Percentiles rank a stretch among this genome's conserved stretches.
These are phyloP conservation scores for Allobates femoralis DNA, from an alignment of 2,797 vertebrate genomes.

Conservation along the genomic window DNA sequence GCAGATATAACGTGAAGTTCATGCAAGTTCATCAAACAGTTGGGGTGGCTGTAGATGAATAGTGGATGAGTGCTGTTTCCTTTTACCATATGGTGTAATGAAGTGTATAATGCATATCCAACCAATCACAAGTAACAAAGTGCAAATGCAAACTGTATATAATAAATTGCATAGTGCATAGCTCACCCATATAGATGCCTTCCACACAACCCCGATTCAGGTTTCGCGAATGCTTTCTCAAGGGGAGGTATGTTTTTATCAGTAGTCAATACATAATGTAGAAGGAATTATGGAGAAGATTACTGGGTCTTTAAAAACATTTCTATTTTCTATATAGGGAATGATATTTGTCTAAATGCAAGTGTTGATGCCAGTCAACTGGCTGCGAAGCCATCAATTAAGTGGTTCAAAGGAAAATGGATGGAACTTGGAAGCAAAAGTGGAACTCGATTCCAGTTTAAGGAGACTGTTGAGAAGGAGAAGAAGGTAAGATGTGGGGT, in stretches of 20 bases:
- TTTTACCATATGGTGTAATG: no score
- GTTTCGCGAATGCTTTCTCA: no score
- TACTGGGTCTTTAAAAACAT: neutral
- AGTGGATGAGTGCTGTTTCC: no score
- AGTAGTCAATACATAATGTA: neutral
- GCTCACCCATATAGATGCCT: no score
- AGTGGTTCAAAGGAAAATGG: slow-evolving; percentile 97
- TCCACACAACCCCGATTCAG: no score
- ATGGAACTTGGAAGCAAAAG: slow-evolving; percentile 87
- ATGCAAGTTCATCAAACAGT: no score
- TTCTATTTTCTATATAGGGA: slow-evolving; percentile 63
- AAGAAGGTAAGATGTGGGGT: slow-evolving; percentile 78
- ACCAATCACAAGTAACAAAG: no score
- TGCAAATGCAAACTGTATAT: no score
- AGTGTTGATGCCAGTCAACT: slow-evolving; percentile 76
- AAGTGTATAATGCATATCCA: no score
- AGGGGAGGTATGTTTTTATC: neutral
- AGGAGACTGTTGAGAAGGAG: slow-evolving; percentile 84
- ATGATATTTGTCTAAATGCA: slow-evolving; percentile 58
- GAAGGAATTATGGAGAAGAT: neutral
- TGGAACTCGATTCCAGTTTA: slow-evolving; percentile 85
- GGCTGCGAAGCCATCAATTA: slow-evolving; percentile 78
- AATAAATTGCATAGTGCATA: no score
- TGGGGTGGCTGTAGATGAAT: no score
- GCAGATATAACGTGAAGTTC: no score